Evolutionary conservation across 2,797 vertebrate genomes (phyloP), one percentile per base, ranked within the genome.

Genomic region (Coregonus suidteri): DNA sequence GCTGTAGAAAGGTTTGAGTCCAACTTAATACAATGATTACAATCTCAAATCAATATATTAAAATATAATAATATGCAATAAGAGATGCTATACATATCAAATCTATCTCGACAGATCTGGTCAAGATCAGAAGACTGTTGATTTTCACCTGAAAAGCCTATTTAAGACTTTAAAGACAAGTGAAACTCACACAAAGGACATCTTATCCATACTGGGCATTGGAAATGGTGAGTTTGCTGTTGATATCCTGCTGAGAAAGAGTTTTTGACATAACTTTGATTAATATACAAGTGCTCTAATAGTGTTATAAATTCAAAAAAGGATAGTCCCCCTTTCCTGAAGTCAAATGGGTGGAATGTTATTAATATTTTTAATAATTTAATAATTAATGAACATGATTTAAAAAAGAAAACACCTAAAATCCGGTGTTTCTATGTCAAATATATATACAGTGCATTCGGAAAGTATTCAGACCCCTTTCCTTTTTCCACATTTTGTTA

Each of bases 201-300:
- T 94, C 75, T 90, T 81, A 7, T 0, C 1, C 0, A 83, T 59
- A 54, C 88, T 94, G 62, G 71, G 81, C 52, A 92, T 94, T 65
- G 0, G 1, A 4, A 80, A 68, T 6, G 88, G 92, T 94, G 59
- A 73, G 56, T 62, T 20, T 25, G 56, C 6, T 62, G 81, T 78
- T 73, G 3, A 47, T 62, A 15, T 25, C 4, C 25, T 64, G 6
- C 7, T 37, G 37, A 47, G n/a, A 70, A 70, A 9, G 6, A 14
- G 16, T 68, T 4, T 56, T 54, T 54, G 0, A 18, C 18, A 6
- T 59, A 47, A 47, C 41, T 47, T 47, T 47, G 41, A 47, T 47
- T 2, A 9, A 47, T 47, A 2, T 47, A 41, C 7, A 47, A 47
- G 41, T 47, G 41, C 41, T 47, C 41, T 47, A 47, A 47, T 9